Base-by-base conservation (phyloP, 2,888 invertebrate genomes). In the Baccha elongata region DNA sequence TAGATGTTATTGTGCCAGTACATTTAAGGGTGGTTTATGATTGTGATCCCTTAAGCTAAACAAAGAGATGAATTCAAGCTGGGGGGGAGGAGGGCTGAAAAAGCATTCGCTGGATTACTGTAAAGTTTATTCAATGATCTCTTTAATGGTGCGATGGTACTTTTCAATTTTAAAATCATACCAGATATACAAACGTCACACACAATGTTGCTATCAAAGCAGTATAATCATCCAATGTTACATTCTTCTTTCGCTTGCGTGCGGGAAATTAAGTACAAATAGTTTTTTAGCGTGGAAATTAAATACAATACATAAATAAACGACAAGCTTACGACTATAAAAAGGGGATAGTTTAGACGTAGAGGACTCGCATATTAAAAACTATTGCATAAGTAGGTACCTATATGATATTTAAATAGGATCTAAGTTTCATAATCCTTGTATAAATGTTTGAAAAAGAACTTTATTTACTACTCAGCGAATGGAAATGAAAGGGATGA, bases 121-220 rank as follows among this genome's bases (percentile, higher is more conserved):
- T 72, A 68, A 78, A 83, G 71, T 72, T 78, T 68, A 83, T 78
- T 83, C 83, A 83, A 83, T 76, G 72, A 78, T 72, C 72, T 72
- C 60, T 78, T 83, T 76, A 78, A 83, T 83, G 72, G 83, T 2
- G 44, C 72, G 55, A 23, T 52, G 78, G 67, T 83, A 64, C 72
- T 78, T 68, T 78, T 83, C 81, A 76, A 83, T 76, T 83, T 81
- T 68, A 40, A 72, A 83, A 73, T 64, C 72, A 73, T 72, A 19
- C n/a, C 64, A 72, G 53, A 32, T 11, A 3, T 26, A 19, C 15
- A 23, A 55, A 32, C 8, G 1, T 26, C 26, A 40, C 15, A 40
- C 21, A 35, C 32, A 58, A 58, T 52, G 62, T 65, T 53, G 53
- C 55, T 23, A 13, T 55, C 19, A 50, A 42, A 17, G 29, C 8